These are phyloP conservation scores for Sula dactylatra DNA, from an alignment of 2,113 vertebrate genomes.

Conservation along the genomic window DNA sequence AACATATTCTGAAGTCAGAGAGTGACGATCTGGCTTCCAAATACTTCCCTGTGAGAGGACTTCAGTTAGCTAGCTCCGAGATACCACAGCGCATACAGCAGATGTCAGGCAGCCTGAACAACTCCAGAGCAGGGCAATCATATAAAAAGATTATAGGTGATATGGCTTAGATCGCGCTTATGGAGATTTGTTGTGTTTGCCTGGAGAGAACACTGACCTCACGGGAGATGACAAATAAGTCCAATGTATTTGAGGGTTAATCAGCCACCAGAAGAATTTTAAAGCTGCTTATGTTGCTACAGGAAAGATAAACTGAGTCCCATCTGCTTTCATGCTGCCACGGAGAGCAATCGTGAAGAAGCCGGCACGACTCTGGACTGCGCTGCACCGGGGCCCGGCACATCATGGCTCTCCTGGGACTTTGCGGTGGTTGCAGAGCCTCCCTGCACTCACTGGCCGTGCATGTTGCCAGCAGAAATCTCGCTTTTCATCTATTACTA, in stretches of 20 bases:
- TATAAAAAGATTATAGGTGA: neutral
- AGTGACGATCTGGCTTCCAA: neutral
- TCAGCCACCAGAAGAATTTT: neutral
- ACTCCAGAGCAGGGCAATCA: neutral
- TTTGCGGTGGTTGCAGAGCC: neutral
- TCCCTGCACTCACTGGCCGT: neutral
- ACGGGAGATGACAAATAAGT: neutral
- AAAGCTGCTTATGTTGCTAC: neutral
- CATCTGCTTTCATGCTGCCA: neutral
- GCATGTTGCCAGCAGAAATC: neutral
- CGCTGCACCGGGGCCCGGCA: accelerated
- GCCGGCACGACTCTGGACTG: accelerated
- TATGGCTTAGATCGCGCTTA: accelerated
- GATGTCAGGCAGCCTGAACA: neutral
- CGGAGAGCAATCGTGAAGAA: neutral
- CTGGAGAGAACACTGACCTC: neutral
- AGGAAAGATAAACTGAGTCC: neutral
- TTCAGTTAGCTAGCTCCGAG: neutral
- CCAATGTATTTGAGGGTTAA: neutral
- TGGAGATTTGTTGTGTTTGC: neutral
- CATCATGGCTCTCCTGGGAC: accelerated
- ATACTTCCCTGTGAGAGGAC: neutral
- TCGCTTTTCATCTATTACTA: neutral
- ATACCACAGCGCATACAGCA: accelerated
- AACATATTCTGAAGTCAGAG: neutral